phyloP scores from a whole-genome alignment of 2,113 vertebrate species.

The Nerophis lumbriciformis region DNA sequence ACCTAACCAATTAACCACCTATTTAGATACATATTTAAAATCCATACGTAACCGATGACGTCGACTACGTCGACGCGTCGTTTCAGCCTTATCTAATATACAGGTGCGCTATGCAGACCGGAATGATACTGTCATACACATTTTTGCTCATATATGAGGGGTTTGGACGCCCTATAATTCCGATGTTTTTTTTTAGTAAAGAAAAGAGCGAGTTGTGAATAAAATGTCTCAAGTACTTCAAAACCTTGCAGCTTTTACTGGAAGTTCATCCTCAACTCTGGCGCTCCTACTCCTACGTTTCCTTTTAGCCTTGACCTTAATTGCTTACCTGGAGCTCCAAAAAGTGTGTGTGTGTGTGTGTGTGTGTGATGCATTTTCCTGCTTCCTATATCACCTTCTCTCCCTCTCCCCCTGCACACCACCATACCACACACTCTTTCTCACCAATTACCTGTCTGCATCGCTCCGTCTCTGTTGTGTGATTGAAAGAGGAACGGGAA shows the following conservation, averaged over 20 bases:
- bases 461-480: slow-evolving; percentile 52
- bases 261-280: slow-evolving; percentile 15
- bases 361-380: slow-evolving; percentile 7
- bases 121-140: no score
- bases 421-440: slow-evolving; percentile 55
- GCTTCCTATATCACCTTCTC: slow-evolving; percentile 44
- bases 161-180: no score
- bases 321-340: slow-evolving; percentile 26
- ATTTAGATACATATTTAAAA: no score
- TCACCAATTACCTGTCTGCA: slow-evolving; percentile 67
- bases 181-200: no score
- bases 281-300: slow-evolving; percentile 2
- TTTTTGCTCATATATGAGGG: no score
- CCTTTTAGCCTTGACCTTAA: slow-evolving; percentile 24
- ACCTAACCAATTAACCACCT: no score
- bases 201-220: no score
- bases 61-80: no score
- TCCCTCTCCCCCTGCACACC: slow-evolving; percentile 45
- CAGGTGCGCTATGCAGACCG: no score
- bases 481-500: slow-evolving; percentile 52
- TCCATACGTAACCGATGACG: no score
- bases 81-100: no score
- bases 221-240: no score
- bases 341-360: slow-evolving; percentile 7
- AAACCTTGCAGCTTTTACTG: slow-evolving; percentile 7